Evolutionary conservation across 2,888 invertebrate species (phyloP), one percentile per base, ranked within the genome.

Genomic region (Oeneis ivallda): DNA sequence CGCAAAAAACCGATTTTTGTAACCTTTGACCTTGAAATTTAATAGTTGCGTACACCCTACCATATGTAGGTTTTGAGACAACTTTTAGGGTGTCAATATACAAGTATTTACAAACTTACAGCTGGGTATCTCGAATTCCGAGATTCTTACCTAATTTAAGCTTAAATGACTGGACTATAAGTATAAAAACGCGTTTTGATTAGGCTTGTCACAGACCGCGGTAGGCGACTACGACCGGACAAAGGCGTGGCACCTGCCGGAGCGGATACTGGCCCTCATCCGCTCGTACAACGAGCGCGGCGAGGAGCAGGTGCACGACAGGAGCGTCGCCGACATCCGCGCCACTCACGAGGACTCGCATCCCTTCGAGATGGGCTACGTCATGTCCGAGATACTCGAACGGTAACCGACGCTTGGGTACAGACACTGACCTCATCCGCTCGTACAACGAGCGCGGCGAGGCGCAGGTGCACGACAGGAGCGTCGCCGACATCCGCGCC

Each of bases 371-470:
- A 64, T 70, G 6, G 85, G 85, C 0, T 85, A 81, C 39, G 19
- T 85, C 0, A 74, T 76, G n/a, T 72, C 71, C 0, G 85, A 85
- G n/a, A 73, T 83, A 2, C 69, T 83, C 10, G 83, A 83, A 53
- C 76, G 79, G 84, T 81, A 68, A 58, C 52, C 2, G 26, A 26
- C 26, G 5, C 26, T n/a, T n/a, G n/a, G n/a, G n/a, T n/a, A 26
- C 26, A 26, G 0, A 26, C 26, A 26, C 5, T 67, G 7, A 11
- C 0, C 60, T 72, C 1, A 77, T 76, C 74, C 47, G 65, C 0
- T 69, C 70, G 0, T 80, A 77, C 15, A 70, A 73, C 1, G 74
- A 74, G 0, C 76, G 78, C 0, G 71, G 70, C 0, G 41, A 41
- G 0, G 1, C 41, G 0, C 65, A 73, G 0, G 54, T 74, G 0